These are phyloP conservation scores for Trissolcus basalis DNA, from an alignment of 1,140 invertebrate genomes.

Conservation along the genomic window DNA sequence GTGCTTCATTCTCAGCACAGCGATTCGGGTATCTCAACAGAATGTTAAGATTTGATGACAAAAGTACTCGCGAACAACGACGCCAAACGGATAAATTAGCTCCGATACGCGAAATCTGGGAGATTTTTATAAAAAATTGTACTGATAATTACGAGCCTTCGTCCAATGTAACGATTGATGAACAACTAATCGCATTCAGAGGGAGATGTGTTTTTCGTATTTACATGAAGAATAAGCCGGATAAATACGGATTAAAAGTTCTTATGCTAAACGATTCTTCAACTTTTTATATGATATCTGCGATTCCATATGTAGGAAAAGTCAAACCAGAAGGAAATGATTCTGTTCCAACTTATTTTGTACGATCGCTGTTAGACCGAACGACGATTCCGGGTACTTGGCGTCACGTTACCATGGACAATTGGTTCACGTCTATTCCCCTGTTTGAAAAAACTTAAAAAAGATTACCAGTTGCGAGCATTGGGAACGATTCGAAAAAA, in stretches of 20 bases:
- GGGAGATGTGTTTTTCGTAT: conserved; percentile 69
- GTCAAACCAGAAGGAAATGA: conserved; percentile 13
- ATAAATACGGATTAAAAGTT: conserved; percentile 67
- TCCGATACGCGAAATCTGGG: conserved; percentile 63
- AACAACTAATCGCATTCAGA: conserved; percentile 69
- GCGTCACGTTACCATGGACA: conserved; percentile 67
- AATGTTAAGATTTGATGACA: conserved; percentile 58
- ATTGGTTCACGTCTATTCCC: conserved; percentile 65
- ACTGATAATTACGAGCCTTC: conserved; percentile 60
- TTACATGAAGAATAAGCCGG: conserved; percentile 75
- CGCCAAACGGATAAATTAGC: conserved; percentile 18
- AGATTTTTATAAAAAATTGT: conserved; percentile 68
- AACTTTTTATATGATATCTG: conserved; percentile 57
- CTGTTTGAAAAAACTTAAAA: conserved; percentile 58
- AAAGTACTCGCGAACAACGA: conserved; percentile 27
- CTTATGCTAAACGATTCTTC: conserved; percentile 47
- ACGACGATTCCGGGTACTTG: conserved; percentile 52
- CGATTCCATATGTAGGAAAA: conserved; percentile 60
- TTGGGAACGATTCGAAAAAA: conserved; percentile 69
- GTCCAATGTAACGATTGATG: conserved; percentile 66
- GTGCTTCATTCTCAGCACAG: conserved; percentile 4
- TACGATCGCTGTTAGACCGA: conserved; percentile 26
- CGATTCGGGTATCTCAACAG: conserved; percentile 7
- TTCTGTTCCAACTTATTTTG: conserved; percentile 33
- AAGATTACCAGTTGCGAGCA: conserved; percentile 42